phyloP scores from a whole-genome alignment of 2,888 invertebrate genomes.

The Cremastobaeus sp. region DNA sequence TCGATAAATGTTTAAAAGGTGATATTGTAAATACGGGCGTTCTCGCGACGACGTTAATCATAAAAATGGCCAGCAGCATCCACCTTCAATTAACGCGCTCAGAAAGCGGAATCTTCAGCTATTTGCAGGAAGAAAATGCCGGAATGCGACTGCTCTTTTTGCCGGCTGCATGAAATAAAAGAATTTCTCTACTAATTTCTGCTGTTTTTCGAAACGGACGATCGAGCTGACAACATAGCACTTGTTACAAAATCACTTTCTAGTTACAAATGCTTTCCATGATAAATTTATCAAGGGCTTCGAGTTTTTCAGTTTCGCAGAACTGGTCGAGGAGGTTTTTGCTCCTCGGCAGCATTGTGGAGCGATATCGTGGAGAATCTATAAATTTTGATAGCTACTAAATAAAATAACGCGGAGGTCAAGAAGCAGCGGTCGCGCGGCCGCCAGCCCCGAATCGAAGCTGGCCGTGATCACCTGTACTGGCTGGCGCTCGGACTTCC shows the following conservation, averaged over 20 bases:
- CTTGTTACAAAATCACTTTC: neutral
- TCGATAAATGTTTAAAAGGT: conserved; percentile 24
- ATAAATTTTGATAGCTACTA: conserved; percentile 77
- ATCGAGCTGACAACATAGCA: neutral
- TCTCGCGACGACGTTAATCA: too few relatives aligned
- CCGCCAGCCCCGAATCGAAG: conserved; percentile 38
- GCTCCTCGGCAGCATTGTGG: conserved; percentile 58
- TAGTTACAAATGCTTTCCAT: conserved; percentile 4
- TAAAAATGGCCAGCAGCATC: too few relatives aligned
- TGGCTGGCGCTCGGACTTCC: conserved; percentile 60
- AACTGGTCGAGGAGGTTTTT: conserved; percentile 19
- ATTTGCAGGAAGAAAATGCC: too few relatives aligned
- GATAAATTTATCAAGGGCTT: conserved; percentile 25
- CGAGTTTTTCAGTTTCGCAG: conserved; percentile 30
- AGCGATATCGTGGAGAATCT: conserved; percentile 65
- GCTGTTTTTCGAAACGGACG: too few relatives aligned
- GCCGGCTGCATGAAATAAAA: too few relatives aligned
- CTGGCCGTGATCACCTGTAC: conserved; percentile 61
- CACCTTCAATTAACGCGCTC: too few relatives aligned
- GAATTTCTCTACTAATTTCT: too few relatives aligned
- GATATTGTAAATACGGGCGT: conserved; percentile 3
- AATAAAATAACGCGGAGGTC: conserved; percentile 74
- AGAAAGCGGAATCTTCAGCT: too few relatives aligned
- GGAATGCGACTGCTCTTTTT: too few relatives aligned
- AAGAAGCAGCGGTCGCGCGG: conserved; percentile 55